phyloP scores from a whole-genome alignment of 2,113 vertebrate species.

The Falco punctatus region DNA sequence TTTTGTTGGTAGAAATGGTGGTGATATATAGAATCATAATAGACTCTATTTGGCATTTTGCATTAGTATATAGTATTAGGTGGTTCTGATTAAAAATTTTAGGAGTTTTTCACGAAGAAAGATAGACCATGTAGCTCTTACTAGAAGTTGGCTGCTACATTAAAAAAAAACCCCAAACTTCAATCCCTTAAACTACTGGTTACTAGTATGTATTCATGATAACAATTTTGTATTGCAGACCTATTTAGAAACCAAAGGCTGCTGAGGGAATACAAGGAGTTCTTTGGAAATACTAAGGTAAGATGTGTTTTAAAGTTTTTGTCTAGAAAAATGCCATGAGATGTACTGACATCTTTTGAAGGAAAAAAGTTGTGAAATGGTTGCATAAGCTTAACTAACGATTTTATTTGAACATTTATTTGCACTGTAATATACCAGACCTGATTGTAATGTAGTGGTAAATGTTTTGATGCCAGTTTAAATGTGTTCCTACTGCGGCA shows the following conservation, averaged over 20 bases:
- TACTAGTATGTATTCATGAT: background rate
- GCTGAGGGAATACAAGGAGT: conserved; percentile 93
- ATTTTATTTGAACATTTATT: background rate
- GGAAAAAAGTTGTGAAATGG: background rate
- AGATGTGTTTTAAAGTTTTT: background rate
- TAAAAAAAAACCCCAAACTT: background rate
- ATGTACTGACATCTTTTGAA: background rate
- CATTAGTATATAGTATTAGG: background rate
- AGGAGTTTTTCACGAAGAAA: background rate
- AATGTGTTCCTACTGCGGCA: background rate
- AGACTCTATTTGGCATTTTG: background rate
- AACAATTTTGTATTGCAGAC: conserved; percentile 72
- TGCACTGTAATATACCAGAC: background rate
- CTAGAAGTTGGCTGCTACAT: background rate
- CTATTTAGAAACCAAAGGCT: conserved; percentile 92
- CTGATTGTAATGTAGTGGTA: background rate
- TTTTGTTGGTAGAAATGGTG: background rate
- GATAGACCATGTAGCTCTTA: background rate
- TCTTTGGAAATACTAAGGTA: conserved; percentile 97
- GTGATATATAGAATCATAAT: background rate
- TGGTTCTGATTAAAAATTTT: background rate
- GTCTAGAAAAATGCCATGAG: background rate
- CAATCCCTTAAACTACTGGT: background rate
- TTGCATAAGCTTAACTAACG: background rate
- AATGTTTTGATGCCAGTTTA: background rate